A percentile compares a stretch with the other conserved stretches of the same genome.
Conservation (phyloP, 2,888 invertebrate species). For the Rhopalosiphum nymphaeae region DNA sequence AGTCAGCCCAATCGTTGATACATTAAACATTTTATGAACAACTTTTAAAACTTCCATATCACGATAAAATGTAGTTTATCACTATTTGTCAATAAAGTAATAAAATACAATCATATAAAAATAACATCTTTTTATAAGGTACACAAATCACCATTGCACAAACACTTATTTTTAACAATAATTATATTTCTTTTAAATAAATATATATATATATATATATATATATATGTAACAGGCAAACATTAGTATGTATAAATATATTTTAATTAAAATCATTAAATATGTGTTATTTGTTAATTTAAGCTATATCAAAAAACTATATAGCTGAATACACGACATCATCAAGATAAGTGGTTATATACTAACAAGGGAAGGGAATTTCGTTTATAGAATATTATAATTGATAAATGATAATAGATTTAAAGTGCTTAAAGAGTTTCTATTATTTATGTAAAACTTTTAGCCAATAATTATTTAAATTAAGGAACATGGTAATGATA, state of each 20-base stretch:
- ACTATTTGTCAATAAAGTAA: neutral
- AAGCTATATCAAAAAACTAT: neutral
- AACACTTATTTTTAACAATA: neutral
- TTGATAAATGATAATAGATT: neutral
- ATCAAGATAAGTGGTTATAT: neutral
- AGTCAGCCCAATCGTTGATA: neutral
- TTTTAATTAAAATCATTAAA: constrained; percentile 1
- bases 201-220: no score
- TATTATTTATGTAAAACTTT: neutral
- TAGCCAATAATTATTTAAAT: neutral
- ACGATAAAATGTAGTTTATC: neutral
- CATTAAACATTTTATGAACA: neutral
- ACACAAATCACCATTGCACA: neutral
- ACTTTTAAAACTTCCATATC: neutral
- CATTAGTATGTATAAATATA: neutral
- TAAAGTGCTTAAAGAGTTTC: neutral
- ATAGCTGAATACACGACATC: neutral
- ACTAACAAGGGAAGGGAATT: neutral
- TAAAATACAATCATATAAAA: neutral
- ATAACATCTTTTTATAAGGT: neutral
- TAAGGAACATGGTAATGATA: neutral
- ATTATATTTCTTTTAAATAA: neutral
- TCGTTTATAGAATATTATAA: neutral
- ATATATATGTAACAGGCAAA: neutral
- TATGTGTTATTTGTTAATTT: neutral